A percentile compares a stretch with the other conserved stretches of the same genome.
Evolutionary conservation across 2,113 vertebrate genomes (phyloP).

Genomic region (Castor canadensis): DNA sequence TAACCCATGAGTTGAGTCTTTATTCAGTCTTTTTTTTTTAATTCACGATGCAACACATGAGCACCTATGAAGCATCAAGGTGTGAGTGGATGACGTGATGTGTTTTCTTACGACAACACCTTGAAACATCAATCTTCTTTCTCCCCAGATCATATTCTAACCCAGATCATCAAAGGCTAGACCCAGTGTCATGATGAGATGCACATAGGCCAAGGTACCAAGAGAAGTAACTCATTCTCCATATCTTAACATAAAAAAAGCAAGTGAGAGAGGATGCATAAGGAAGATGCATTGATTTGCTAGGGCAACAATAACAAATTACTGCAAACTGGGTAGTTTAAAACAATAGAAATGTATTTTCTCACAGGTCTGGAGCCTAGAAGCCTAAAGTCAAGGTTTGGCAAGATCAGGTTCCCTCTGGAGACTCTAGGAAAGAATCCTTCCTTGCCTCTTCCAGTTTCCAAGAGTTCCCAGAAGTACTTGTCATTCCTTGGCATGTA

Average conservation of each 20-base stretch:
- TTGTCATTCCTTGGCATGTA: not conserved
- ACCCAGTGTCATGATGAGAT: not conserved
- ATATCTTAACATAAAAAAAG: not conserved
- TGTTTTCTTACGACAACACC: not conserved
- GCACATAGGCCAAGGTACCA: not conserved
- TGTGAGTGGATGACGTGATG: not conserved
- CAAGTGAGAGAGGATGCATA: not conserved
- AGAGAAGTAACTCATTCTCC: not conserved
- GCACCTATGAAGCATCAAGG: not conserved
- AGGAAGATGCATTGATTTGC: not conserved
- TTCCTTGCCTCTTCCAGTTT: not conserved
- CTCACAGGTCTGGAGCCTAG: not conserved
- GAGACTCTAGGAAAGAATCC: not conserved
- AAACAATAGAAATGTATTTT: not conserved
- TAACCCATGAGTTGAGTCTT: not conserved
- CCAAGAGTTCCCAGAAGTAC: not conserved
- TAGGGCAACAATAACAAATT: not conserved
- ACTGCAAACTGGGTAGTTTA: not conserved
- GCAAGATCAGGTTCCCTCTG: not conserved
- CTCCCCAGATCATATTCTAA: not conserved
- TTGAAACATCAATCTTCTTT: conserved; percentile 17
- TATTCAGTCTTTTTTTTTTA: not conserved
- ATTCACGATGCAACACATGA: not conserved
- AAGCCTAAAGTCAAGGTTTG: not conserved
- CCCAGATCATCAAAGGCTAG: not conserved